phyloP scores from a whole-genome alignment of 2,888 invertebrate genomes.

The Meandrusa payeni region DNA sequence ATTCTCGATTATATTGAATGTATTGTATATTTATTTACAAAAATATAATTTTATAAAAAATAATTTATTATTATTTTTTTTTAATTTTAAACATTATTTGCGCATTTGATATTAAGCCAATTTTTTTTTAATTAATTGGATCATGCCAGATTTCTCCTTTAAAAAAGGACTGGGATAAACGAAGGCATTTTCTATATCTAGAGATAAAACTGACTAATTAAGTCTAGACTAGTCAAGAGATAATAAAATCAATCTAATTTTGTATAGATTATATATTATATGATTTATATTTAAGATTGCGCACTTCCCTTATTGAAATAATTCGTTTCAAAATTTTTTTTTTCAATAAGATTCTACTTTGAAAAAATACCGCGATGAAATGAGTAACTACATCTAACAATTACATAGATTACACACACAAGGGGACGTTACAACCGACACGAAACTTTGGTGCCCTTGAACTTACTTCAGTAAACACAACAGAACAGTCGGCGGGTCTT shows the following conservation, averaged over 20 bases:
- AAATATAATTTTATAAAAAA: slow-evolving; percentile 27
- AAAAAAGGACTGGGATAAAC: slow-evolving; percentile 9
- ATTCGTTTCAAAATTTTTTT: neutral
- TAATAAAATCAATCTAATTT: no score
- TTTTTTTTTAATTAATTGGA: slow-evolving; percentile 10
- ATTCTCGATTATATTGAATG: slow-evolving; percentile 22
- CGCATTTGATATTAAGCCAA: slow-evolving; percentile 22
- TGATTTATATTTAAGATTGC: slow-evolving; percentile 1
- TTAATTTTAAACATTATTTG: slow-evolving; percentile 27
- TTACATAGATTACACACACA: slow-evolving; percentile 6
- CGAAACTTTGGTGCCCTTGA: no score
- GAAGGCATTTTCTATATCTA: neutral
- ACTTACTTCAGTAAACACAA: neutral
- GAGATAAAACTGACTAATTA: no score
- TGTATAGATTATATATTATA: neutral
- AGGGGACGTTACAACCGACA: slow-evolving; percentile 10
- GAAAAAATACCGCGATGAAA: neutral
- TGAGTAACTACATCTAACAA: neutral
- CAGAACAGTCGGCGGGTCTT: slow-evolving; percentile 13
- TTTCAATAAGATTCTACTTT: neutral
- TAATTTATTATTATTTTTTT: slow-evolving; percentile 26
- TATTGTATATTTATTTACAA: slow-evolving; percentile 34
- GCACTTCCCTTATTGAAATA: neutral
- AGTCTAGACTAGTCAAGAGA: no score
- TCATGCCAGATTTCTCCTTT: neutral